phyloP scores from a whole-genome alignment of 2,113 vertebrate species.

The Malurus cyaneus region DNA sequence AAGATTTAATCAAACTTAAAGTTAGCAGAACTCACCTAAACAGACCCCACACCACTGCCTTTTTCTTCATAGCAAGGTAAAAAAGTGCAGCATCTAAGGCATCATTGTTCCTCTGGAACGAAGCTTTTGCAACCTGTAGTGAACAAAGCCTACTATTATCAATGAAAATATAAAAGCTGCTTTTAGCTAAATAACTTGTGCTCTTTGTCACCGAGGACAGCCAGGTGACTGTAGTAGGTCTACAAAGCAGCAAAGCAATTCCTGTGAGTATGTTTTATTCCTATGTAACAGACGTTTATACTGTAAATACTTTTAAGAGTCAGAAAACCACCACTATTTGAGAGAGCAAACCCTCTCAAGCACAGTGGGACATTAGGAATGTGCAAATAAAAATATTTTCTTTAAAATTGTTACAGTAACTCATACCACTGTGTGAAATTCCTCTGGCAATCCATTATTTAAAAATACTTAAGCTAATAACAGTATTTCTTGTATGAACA shows the following conservation, averaged over 20 bases:
- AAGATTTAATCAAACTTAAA: not conserved
- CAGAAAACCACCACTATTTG: not conserved
- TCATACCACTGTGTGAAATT: not conserved
- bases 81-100: conserved; percentile 96
- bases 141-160: conserved; percentile 15
- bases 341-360: not conserved
- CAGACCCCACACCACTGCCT: conserved; percentile 96
- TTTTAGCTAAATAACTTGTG: not conserved
- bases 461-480: not conserved
- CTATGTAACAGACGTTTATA: not conserved
- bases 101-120: conserved; percentile 94
- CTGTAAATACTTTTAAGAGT: not conserved
- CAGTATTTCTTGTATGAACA: not conserved
- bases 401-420: not conserved
- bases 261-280: not conserved
- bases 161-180: not conserved
- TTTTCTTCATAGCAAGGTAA: conserved; percentile 98
- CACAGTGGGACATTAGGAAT: not conserved
- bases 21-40: conserved; percentile 82
- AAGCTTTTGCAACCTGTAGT: conserved; percentile 87
- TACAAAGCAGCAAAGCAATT: not conserved
- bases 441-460: not conserved
- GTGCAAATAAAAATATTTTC: not conserved
- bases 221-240: not conserved
- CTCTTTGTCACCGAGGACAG: not conserved